Conservation (phyloP, 2,888 invertebrate genomes). For the Melangyna quadrimaculata region DNA sequence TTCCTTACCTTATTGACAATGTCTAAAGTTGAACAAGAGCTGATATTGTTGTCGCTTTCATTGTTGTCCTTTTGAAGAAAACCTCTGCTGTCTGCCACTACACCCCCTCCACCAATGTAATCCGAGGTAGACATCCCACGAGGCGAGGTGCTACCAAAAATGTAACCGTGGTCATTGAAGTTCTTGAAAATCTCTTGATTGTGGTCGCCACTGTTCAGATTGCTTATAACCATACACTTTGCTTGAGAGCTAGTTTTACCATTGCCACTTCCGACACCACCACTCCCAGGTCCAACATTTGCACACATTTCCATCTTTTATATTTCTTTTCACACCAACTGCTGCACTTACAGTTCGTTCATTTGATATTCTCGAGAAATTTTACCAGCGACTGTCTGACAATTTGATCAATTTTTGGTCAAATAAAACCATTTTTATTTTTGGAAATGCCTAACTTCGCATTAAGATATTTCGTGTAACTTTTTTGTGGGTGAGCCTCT, state of each 20-base stretch:
- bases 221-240: conserved; percentile 64
- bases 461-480: not conserved
- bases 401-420: conserved; percentile 5
- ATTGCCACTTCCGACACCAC: conserved; percentile 27
- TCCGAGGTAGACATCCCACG: conserved; percentile 73
- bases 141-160: conserved; percentile 79
- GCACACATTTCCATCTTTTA: conserved; percentile 59
- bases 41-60: conserved; percentile 80
- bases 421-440: conserved; percentile 7
- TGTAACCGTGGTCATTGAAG: conserved; percentile 75
- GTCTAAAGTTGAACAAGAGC: conserved; percentile 80
- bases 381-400: not conserved
- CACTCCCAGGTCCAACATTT: conserved; percentile 48
- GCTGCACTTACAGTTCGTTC: not conserved
- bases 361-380: not conserved
- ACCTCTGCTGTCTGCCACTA: conserved; percentile 33
- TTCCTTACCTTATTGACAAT: conserved; percentile 80
- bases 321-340: conserved; percentile 12
- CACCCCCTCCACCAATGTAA: conserved; percentile 34
- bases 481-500: conserved; percentile 8
- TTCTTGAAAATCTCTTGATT: conserved; percentile 72
- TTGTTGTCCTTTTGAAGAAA: conserved; percentile 78
- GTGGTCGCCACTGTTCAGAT: conserved; percentile 52
- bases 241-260: conserved; percentile 50
- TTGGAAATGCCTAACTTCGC: not conserved